A percentile compares a stretch with the other conserved stretches of the same genome.
Conservation (phyloP, 2,797 vertebrate genomes). For the Platalea minor region DNA sequence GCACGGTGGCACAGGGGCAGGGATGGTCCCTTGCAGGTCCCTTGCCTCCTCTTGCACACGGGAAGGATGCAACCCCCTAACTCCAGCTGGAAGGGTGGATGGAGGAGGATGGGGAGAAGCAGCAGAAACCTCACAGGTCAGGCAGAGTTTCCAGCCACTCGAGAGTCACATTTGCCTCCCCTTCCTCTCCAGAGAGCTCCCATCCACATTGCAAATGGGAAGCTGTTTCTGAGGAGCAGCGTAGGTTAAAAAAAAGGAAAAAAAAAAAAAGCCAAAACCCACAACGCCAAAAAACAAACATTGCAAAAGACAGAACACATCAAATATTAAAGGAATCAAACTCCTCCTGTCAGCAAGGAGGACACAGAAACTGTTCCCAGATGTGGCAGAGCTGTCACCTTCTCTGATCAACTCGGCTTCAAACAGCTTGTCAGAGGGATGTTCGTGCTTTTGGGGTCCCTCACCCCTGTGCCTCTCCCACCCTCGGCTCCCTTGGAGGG, state of each 20-base stretch:
- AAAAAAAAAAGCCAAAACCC: not conserved
- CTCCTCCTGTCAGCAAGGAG: constrained; percentile 32
- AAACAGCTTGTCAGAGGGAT: constrained; percentile 43
- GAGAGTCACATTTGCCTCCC: not conserved
- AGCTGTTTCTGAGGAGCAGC: not conserved
- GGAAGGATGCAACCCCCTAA: not conserved
- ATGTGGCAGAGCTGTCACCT: not conserved
- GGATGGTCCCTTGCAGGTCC: not conserved
- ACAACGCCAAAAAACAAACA: constrained; percentile 18
- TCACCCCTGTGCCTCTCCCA: not conserved
- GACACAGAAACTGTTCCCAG: not conserved
- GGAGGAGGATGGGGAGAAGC: not conserved
- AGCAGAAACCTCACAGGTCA: not conserved
- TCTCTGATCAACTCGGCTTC: constrained; percentile 24
- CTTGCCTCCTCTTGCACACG: not conserved
- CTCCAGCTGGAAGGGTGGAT: not conserved
- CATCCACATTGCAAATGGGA: not conserved
- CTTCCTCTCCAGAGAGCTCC: not conserved
- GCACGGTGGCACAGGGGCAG: not conserved
- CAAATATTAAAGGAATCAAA: constrained; percentile 62
- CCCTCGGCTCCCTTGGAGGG: not conserved
- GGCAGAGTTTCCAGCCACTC: not conserved
- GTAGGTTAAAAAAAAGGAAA: not conserved
- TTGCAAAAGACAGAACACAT: constrained; percentile 36
- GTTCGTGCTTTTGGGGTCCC: not conserved